These are phyloP conservation scores for Gadus chalcogrammus DNA, from an alignment of 2,113 vertebrate genomes.

Conservation along the genomic window DNA sequence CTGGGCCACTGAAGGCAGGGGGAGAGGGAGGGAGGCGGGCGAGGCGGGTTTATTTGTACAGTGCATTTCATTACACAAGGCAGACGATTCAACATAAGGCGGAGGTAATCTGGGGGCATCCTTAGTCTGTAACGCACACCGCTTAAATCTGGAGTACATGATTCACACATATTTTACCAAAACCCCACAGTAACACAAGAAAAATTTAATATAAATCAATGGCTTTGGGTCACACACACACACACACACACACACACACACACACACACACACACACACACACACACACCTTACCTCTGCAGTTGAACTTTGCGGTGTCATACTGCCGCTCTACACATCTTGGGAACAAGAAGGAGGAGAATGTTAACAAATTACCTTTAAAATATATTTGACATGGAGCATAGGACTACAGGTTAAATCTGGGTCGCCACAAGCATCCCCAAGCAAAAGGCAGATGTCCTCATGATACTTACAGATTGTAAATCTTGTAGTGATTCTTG, in stretches of 20 bases:
- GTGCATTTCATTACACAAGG: too few relatives aligned
- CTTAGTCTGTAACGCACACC: too few relatives aligned
- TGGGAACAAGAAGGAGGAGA: slow-evolving; percentile 7
- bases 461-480: slow-evolving; percentile 92
- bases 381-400: too few relatives aligned
- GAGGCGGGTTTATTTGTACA: background rate
- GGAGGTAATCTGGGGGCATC: too few relatives aligned
- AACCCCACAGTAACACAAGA: background rate
- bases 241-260: background rate
- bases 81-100: too few relatives aligned
- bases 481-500: slow-evolving; percentile 99
- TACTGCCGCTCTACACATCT: slow-evolving; percentile 98
- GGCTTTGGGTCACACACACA: background rate
- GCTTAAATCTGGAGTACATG: too few relatives aligned
- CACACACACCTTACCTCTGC: slow-evolving; percentile 80
- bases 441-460: too few relatives aligned
- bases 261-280: too few relatives aligned
- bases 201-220: too few relatives aligned
- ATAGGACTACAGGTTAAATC: too few relatives aligned
- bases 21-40: background rate
- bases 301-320: slow-evolving; percentile 95
- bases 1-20: slow-evolving; percentile 84
- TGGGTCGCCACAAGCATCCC: too few relatives aligned
- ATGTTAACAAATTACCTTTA: background rate
- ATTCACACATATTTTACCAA: background rate